Percentiles rank a stretch among this genome's conserved stretches.
These are phyloP conservation scores for Rhegmatorhina hoffmannsi DNA, from an alignment of 2,113 vertebrate species.

Conservation along the genomic window DNA sequence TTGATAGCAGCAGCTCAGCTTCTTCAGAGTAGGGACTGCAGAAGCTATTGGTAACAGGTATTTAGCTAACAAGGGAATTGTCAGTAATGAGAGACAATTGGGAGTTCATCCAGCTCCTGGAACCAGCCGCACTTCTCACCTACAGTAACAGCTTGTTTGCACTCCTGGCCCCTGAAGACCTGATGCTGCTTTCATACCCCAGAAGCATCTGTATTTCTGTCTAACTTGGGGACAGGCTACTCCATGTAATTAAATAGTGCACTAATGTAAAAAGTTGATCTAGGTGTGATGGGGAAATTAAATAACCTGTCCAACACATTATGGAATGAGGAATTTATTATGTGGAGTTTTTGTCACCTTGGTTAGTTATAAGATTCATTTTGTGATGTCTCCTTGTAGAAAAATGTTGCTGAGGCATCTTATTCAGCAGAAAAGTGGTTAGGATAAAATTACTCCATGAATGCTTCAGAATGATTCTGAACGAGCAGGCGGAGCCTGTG, in stretches of 20 bases:
- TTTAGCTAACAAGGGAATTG: not conserved
- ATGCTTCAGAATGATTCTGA: not conserved
- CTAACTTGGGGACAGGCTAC: not conserved
- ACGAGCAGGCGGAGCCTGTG: not conserved
- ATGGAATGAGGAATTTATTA: not conserved
- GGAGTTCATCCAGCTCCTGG: not conserved
- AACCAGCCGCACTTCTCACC: not conserved
- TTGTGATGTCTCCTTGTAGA: not conserved
- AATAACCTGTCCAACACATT: not conserved
- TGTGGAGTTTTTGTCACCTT: not conserved
- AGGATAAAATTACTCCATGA: not conserved
- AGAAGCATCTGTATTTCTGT: not conserved
- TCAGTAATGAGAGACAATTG: not conserved
- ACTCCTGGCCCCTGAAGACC: not conserved
- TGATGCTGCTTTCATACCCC: not conserved
- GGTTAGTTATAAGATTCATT: not conserved
- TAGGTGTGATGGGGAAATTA: not conserved
- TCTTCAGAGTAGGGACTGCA: not conserved
- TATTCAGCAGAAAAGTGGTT: constrained; percentile 3
- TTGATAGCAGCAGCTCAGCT: not conserved
- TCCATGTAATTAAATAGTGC: not conserved
- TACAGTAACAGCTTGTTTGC: not conserved
- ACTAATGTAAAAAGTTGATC: not conserved
- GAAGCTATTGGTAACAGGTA: not conserved
- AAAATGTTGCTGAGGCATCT: not conserved